phyloP scores from a whole-genome alignment of 2,888 invertebrate genomes.

The Cinara cedri region DNA sequence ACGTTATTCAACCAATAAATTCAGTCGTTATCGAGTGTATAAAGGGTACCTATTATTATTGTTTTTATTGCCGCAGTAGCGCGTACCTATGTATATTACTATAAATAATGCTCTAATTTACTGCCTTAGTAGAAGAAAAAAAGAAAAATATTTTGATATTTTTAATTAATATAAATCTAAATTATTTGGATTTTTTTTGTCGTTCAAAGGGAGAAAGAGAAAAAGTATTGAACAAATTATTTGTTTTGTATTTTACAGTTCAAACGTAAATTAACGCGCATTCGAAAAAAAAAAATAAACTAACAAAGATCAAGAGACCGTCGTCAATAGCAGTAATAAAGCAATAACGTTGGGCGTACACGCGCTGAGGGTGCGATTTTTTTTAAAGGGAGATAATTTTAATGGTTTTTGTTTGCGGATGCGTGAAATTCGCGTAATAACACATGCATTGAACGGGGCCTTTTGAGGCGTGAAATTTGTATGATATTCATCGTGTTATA shows the following conservation, averaged over 20 bases:
- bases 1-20: too few relatives aligned
- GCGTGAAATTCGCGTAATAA: constrained; percentile 7
- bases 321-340: neutral
- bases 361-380: neutral
- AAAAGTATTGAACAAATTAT: neutral
- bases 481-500: neutral
- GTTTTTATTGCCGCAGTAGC: too few relatives aligned
- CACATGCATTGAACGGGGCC: neutral
- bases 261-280: neutral
- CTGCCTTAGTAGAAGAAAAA: too few relatives aligned
- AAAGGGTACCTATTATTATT: too few relatives aligned
- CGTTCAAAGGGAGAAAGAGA: neutral
- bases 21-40: too few relatives aligned
- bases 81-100: too few relatives aligned
- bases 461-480: constrained; percentile 7
- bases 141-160: neutral
- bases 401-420: neutral
- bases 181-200: neutral
- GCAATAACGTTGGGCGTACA: neutral
- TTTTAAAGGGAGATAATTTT: constrained; percentile 1
- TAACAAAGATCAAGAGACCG: constrained; percentile 3
- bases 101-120: too few relatives aligned
- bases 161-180: constrained; percentile 26
- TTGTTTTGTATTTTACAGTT: neutral
- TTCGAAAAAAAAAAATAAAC: neutral